These are phyloP conservation scores for Tyto alba DNA, from an alignment of 2,113 vertebrate genomes.

Conservation along the genomic window DNA sequence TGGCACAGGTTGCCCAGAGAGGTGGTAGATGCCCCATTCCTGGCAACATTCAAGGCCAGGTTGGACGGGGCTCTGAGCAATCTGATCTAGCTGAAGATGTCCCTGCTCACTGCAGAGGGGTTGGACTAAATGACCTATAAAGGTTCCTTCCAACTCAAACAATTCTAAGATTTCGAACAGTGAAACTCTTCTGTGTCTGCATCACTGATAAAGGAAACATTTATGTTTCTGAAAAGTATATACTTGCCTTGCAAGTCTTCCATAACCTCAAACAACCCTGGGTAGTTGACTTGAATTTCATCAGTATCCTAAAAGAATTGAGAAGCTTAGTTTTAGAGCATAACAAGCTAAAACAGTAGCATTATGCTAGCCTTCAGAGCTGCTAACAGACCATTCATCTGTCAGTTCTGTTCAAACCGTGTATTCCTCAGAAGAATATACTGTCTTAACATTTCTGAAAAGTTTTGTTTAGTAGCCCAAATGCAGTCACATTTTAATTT, in stretches of 20 bases:
- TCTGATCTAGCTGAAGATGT: not conserved
- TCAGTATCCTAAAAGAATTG: conserved; percentile 83
- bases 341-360: not conserved
- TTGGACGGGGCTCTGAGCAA: accelerated
- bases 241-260: conserved; percentile 88
- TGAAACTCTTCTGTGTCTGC: not conserved
- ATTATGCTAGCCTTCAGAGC: not conserved
- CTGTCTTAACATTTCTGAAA: not conserved
- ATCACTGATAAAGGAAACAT: not conserved
- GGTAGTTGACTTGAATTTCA: conserved; percentile 90
- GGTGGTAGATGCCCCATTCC: not conserved
- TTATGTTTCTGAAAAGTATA: not conserved
- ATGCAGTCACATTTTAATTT: not conserved
- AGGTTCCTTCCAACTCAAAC: not conserved
- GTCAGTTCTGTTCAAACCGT: not conserved
- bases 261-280: conserved; percentile 91
- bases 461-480: not conserved
- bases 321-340: not conserved
- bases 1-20: not conserved
- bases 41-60: not conserved
- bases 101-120: not conserved
- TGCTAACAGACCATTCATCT: not conserved
- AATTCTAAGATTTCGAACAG: not conserved
- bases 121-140: not conserved
- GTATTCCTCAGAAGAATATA: not conserved